A percentile compares a stretch with the other conserved stretches of the same genome.
phyloP scores from a whole-genome alignment of 2,888 invertebrate species.

The Bellardia bayeri region DNA sequence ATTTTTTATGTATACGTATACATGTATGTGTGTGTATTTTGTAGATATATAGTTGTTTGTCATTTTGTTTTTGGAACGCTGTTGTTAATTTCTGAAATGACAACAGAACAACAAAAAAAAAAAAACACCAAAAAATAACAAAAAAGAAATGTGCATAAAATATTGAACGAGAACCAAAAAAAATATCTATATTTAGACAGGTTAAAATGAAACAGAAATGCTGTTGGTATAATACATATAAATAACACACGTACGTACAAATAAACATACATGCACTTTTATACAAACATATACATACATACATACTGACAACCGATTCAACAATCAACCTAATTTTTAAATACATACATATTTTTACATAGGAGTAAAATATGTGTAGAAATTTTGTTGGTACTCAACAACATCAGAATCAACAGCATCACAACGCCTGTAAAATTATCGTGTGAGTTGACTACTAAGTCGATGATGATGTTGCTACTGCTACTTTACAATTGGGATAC shows the following conservation, averaged over 20 bases:
- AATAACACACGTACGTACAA: not conserved
- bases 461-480: slow-evolving; percentile 3
- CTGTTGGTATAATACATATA: slow-evolving; percentile 39
- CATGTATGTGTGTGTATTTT: not conserved
- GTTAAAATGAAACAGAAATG: slow-evolving; percentile 63
- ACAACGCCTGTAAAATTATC: not conserved
- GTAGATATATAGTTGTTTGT: slow-evolving; percentile 19
- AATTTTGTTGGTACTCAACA: slow-evolving; percentile 31
- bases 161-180: slow-evolving; percentile 41
- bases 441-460: not conserved
- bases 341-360: not conserved
- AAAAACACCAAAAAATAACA: slow-evolving; percentile 17
- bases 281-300: not conserved
- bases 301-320: not conserved
- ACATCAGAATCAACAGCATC: slow-evolving; percentile 13
- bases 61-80: slow-evolving; percentile 45
- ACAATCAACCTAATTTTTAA: slow-evolving; percentile 56
- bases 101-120: slow-evolving; percentile 38
- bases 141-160: slow-evolving; percentile 55
- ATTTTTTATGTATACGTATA: slow-evolving; percentile 20
- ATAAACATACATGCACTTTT: not conserved
- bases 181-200: slow-evolving; percentile 62
- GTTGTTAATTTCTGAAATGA: slow-evolving; percentile 66
- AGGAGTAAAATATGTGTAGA: slow-evolving; percentile 14
- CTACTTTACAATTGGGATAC: slow-evolving; percentile 21